Base-by-base conservation (phyloP, 2,888 invertebrate genomes). In the Cartodere bifasciata region DNA sequence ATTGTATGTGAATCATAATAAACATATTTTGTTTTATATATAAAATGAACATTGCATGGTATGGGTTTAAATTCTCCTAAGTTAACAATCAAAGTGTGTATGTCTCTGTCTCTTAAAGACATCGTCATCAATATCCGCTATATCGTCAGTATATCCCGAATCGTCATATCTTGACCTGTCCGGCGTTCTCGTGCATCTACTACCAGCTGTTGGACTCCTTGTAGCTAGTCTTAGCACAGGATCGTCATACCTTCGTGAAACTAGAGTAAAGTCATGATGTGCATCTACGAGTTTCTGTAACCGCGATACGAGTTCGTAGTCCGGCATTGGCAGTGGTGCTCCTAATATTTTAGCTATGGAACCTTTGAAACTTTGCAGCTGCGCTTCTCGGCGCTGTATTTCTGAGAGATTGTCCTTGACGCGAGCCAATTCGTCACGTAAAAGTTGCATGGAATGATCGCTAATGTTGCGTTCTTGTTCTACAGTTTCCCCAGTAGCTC, bases 281-380 rank as follows among this genome's bases (percentile, higher is more conserved):
- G 86, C 86, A 43, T 84, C 80, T 29, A 85, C 81, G 43, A 87
- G 62, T 55, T 85, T 85, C 57, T 86, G 85, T 14, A 87, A 64
- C 1, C 84, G 62, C 13, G 66, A 62, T 37, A 73, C 65, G 20
- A 73, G 58, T 49, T 73, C 73, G 50, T 72, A 72, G 43, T 65
- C 65, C 2, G 70, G 67, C 40, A 69, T 64, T 23, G 70, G 69
- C 16, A 56, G 35, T 3, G 63, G 60, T 26, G 69, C 62, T 1
- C 69, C 69, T 7, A 72, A 50, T 29, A 71, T 58, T 48, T 70
- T 70, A 16, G 65, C 67, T 4, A 72, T 58, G 13, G 70, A 68
- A 36, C 63, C 58, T 32, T 72, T 75, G 51, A 88, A 83, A 50
- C 75, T 81, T 46, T 76, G 75, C 24, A 87, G 58, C 53, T 84